Conservation (phyloP, 2,797 vertebrate species). For the Tapera naevia region DNA sequence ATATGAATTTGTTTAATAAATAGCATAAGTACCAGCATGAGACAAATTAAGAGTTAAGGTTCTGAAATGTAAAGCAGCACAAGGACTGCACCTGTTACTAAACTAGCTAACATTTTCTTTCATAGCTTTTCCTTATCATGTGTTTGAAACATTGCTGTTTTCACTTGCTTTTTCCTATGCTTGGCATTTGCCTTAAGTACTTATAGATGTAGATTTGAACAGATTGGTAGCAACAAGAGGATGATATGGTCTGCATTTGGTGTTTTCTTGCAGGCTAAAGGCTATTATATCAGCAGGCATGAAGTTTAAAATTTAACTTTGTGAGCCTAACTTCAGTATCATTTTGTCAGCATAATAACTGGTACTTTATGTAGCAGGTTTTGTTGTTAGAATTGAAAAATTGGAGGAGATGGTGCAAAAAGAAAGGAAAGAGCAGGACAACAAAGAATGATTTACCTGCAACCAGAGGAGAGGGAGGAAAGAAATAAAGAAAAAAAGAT, state of each 20-base stretch:
- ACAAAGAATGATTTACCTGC: neutral
- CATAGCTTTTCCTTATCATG: conserved; percentile 19
- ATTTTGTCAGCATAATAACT: neutral
- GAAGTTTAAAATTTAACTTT: neutral
- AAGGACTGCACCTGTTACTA: conserved; percentile 55
- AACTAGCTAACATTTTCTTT: conserved; percentile 55
- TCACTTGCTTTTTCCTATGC: conserved; percentile 35
- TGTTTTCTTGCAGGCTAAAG: conserved; percentile 33
- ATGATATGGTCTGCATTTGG: neutral
- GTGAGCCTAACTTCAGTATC: neutral
- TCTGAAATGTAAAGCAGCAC: conserved; percentile 31
- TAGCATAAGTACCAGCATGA: neutral
- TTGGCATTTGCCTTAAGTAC: conserved; percentile 62
- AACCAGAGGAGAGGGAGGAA: neutral
- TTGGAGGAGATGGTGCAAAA: neutral
- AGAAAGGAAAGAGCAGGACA: neutral
- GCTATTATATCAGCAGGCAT: neutral
- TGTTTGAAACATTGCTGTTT: conserved; percentile 52
- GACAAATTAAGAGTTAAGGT: conserved; percentile 46
- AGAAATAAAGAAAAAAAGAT: neutral
- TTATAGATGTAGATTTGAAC: conserved; percentile 51
- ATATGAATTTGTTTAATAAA: neutral
- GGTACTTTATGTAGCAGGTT: neutral
- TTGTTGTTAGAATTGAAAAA: neutral
- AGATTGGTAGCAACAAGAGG: conserved; percentile 55